These are phyloP conservation scores for Vireo altiloquus DNA, from an alignment of 2,113 vertebrate species.

Conservation along the genomic window DNA sequence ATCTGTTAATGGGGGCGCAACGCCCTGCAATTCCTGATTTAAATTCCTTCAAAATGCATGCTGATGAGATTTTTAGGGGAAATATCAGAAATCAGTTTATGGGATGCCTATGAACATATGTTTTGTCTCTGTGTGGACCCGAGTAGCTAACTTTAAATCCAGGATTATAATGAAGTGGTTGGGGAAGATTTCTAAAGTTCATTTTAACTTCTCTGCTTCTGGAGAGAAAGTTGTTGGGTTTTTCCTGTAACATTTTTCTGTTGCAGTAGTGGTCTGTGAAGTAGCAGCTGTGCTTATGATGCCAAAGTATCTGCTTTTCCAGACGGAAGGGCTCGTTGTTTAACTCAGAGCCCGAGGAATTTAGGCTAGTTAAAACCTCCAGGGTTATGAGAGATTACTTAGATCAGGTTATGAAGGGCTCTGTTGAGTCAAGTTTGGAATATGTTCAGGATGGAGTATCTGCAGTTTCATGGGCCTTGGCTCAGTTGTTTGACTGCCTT, in stretches of 20 bases:
- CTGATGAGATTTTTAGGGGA: neutral
- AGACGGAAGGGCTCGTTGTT: neutral
- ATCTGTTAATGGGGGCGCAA: neutral
- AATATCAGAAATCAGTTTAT: neutral
- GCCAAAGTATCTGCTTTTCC: neutral
- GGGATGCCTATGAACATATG: neutral
- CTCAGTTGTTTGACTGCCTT: neutral
- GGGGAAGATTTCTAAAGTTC: neutral
- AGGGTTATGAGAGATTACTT: neutral
- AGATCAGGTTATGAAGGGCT: neutral
- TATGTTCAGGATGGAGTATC: neutral
- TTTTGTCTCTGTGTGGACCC: neutral
- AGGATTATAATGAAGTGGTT: neutral
- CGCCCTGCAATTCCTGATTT: neutral
- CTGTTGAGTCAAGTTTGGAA: neutral
- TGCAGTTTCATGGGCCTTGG: neutral
- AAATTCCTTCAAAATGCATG: neutral
- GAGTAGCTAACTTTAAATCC: neutral
- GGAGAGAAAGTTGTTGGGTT: neutral
- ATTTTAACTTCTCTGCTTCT: neutral
- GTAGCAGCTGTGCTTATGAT: neutral
- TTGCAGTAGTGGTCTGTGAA: neutral
- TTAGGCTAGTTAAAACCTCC: neutral
- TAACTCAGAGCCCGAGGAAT: neutral
- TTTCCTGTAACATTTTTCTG: neutral